Base-by-base conservation (phyloP, 2,797 vertebrate species). In the Pantherophis alleghaniensis region DNA sequence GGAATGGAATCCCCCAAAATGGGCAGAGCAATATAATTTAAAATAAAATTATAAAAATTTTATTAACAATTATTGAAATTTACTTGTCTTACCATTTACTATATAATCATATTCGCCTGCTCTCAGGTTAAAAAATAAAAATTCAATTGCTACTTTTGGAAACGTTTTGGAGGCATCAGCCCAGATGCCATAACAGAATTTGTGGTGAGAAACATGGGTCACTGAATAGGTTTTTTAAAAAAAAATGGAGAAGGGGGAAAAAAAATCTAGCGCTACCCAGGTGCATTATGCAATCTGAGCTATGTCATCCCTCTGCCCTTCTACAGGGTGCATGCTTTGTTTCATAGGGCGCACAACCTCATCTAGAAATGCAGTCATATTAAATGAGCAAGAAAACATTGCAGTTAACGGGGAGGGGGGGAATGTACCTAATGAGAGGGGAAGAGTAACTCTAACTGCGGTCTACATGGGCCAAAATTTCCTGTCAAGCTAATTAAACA, bases 371-470 rank as follows among this genome's bases (percentile, higher is more conserved):
- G 14, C 12, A 79, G 42, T 2, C 4, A 22, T 14, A 18, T 79
- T 4, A 57, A 59, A 83, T 11, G 47, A 10, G 79, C 51, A 66
- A 7, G 9, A 20, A 22, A 16, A 60, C 2, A 14, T 16, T 32
- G 3, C 26, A 32, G 47, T 51, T 51, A 12, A 37, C 0, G 4
- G 9, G 37, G 60, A 51, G 0, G 66, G 7, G 0, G 24, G 0
- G 1, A 4, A 55, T 7, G 53, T 13, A 28, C 16, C 61, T 37
- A 47, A 42, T n/a, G 14, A 14, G 56, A 12, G 5, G 1, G 4
- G 3, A 22, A 24, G 86, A 28, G 18, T 93, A 86, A 91, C 86
- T 37, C 86, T 37, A 28, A 69, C 12, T 42, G 56, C 37, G 5
- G 10, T 14, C 42, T 66, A 56, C 56, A 5, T n/a, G 24, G 47